Base-by-base conservation (phyloP, 1,140 invertebrate species). In the Polypedilum pembai region DNA sequence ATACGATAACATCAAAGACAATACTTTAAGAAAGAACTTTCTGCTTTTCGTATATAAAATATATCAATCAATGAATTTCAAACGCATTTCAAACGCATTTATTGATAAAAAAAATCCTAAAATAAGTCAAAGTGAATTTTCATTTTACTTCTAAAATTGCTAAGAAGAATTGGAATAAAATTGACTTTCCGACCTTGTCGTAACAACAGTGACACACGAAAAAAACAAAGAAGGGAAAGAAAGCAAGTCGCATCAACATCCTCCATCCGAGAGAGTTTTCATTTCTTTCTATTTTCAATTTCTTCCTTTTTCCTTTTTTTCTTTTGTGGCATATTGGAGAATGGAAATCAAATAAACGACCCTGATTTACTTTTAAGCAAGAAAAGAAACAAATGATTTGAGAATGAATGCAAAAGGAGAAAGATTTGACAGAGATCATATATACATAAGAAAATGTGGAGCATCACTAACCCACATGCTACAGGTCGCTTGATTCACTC, bases 371-470 rank as follows among this genome's bases (percentile, higher is more conserved):
- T 12, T 56, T n/a, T 33, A 33, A 33, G 41, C 45, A 15, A 15
- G n/a, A 56, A 15, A 69, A 69, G 18, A 69, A 69, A 69, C 65
- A 69, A 69, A 69, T 69, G 65, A 69, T 69, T 69, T 21, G 65
- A 20, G 18, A 56, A 56, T n/a, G 45, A n/a, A 56, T n/a, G 65
- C 65, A 69, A 69, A 69, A 17, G 45, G 2, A 56, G 45, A 2
- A 18, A 69, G 65, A 21, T 56, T 56, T 56, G 45, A 56, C 45
- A 56, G n/a, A 69, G 8, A 69, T 69, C 8, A n/a, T 20, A 20
- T 3, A 69, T n/a, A 18, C 65, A 69, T 8, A 69, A 21, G 1
- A 17, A 17, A 21, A 18, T 10, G 15, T 18, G 5, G 17, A 18
- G 10, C 17, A 21, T 17, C 65, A 69, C 8, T 69, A 69, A 69